phyloP scores from a whole-genome alignment of 2,888 invertebrate species.

The Andrena bucephala region DNA sequence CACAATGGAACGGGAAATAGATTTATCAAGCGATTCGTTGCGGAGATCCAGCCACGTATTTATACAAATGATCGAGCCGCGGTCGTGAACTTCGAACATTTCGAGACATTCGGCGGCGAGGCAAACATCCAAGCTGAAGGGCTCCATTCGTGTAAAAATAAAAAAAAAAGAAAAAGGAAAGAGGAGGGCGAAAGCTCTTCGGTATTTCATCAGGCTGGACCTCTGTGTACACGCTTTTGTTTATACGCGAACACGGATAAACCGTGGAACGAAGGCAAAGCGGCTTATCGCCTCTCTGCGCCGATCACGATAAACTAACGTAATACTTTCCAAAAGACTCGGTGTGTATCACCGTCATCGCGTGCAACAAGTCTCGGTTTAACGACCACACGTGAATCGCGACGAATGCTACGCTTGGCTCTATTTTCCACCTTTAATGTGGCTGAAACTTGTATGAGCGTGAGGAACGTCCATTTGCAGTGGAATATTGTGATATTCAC shows the following conservation, averaged over 20 bases:
- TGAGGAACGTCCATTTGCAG: no score
- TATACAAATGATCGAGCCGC: background rate
- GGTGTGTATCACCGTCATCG: constrained; percentile 17
- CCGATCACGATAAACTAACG: constrained; percentile 38
- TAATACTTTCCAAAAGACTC: constrained; percentile 17
- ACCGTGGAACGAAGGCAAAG: constrained; percentile 41
- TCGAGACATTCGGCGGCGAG: background rate
- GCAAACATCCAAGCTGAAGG: constrained; percentile 7
- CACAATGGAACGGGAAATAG: background rate
- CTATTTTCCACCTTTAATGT: background rate
- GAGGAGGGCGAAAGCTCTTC: constrained; percentile 1
- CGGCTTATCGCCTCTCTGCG: constrained; percentile 46
- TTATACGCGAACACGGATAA: constrained; percentile 47
- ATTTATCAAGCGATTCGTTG: background rate
- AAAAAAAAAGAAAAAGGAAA: no score
- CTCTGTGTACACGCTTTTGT: constrained; percentile 26
- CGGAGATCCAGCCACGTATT: background rate
- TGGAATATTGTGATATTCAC: no score
- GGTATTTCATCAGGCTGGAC: constrained; percentile 18
- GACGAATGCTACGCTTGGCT: background rate
- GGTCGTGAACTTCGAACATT: constrained; percentile 2
- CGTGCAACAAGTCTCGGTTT: constrained; percentile 49
- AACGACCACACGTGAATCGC: constrained; percentile 12
- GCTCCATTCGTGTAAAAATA: constrained; percentile 7
- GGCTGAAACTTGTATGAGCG: background rate